A percentile compares a stretch with the other conserved stretches of the same genome.
These are phyloP conservation scores for Boulengeromyrus knoepffleri DNA, from an alignment of 2,113 vertebrate species.

Conservation along the genomic window DNA sequence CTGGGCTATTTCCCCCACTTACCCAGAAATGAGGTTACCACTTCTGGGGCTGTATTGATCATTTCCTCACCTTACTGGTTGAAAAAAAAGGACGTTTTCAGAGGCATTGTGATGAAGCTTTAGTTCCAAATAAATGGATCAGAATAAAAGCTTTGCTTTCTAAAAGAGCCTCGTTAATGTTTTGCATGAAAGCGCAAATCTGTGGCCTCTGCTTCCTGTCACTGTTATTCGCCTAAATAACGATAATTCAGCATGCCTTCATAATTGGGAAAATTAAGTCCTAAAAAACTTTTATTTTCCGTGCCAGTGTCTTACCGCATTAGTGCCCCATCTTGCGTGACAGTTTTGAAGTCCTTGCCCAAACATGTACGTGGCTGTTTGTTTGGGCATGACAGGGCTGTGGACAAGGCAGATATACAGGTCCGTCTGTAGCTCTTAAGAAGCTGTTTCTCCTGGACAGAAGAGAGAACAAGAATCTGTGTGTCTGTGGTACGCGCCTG, in stretches of 20 bases:
- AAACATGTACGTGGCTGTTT: neutral
- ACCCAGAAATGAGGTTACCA: neutral
- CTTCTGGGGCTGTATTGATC: neutral
- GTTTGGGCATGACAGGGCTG: neutral
- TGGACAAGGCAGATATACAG: neutral
- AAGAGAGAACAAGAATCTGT: neutral
- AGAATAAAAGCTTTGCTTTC: slow-evolving; percentile 7
- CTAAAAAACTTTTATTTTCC: neutral
- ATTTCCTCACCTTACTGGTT: neutral
- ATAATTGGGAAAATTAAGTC: neutral
- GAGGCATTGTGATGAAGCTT: neutral
- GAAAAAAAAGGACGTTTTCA: neutral
- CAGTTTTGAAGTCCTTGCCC: neutral
- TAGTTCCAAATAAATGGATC: neutral
- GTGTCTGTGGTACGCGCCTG: neutral
- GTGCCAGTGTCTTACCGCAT: neutral
- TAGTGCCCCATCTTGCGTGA: neutral
- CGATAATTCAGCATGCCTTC: neutral
- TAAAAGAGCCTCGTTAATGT: slow-evolving; percentile 1
- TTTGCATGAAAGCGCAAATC: neutral
- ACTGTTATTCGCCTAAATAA: neutral
- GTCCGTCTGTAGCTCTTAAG: neutral
- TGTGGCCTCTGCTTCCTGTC: neutral
- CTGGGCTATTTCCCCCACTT: neutral
- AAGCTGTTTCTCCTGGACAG: neutral